Evolutionary conservation across 2,888 invertebrate genomes (phyloP), one percentile per base, ranked within the genome.

Genomic region (Mythimna impura): DNA sequence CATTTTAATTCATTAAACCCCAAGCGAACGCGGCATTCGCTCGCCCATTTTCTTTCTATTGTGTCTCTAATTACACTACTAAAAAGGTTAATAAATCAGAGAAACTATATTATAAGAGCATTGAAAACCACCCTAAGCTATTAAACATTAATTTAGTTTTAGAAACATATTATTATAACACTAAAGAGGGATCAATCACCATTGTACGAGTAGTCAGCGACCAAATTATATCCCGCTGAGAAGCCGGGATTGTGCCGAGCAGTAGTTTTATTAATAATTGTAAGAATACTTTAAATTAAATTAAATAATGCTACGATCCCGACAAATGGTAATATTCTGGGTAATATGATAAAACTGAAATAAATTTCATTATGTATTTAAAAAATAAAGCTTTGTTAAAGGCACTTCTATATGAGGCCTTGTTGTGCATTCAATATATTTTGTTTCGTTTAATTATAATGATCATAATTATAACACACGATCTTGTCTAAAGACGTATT

Each of bases 151-250:
- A 50, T 43, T 57, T 25, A 12, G 14, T 52, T 68, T 57, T 9
- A 40, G 30, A 36, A 58, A 3, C 20, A 20, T 57, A 52, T 47
- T 43, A 58, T 52, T 52, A 36, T 36, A 22, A 62, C 54, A 55
- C 9, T 50, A 72, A 61, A 50, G 73, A 47, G 60, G 64, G 64
- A 73, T 60, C 47, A 54, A 54, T 40, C 22, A 25, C 25, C 17
- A 73, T 73, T 73, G 60, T 63, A 17, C 1, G n/a, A 60, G 22
- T 54, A 20, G 22, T 64, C 40, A 40, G 73, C 64, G 54, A 61
- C n/a, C 63, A 54, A 54, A 54, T 50, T n/a, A 36, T 10, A 25
- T 52, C 64, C 80, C 58, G 79, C 60, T 20, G 76, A 54, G 64
- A 34, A 36, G 30, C 22, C n/a, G 36, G 25, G 20, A 54, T 73